Evolutionary conservation across 92 coral and sea anemone genomes (phyloP).

Genomic region (Zoanthus solanderi): DNA sequence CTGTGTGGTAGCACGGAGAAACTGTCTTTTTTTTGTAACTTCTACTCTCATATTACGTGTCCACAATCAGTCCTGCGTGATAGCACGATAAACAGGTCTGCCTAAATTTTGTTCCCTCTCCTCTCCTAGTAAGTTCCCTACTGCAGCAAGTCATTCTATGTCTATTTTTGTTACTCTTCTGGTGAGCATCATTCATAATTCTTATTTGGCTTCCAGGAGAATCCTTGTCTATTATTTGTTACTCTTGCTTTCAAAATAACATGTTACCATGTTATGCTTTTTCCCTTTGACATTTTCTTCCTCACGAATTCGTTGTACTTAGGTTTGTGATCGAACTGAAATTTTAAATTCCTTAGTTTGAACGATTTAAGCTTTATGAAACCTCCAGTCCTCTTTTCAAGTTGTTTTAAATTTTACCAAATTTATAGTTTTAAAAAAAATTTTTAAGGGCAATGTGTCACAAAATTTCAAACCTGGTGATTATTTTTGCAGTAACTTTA

Average conservation of each 20-base stretch:
- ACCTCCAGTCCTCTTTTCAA: too few species aligned
- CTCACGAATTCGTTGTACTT: too few species aligned
- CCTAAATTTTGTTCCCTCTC: constrained; percentile 80
- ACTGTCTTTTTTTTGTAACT: not conserved
- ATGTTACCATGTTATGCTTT: too few species aligned
- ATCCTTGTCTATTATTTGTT: constrained; percentile 75
- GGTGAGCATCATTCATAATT: constrained; percentile 46
- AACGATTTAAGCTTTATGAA: too few species aligned
- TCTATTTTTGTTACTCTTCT: not conserved
- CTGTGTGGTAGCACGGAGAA: constrained; percentile 69
- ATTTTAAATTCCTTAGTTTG: too few species aligned
- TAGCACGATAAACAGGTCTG: constrained; percentile 67
- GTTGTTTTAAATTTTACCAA: too few species aligned
- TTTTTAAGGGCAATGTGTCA: too few species aligned
- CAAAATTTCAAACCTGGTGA: too few species aligned
- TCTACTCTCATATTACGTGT: not conserved
- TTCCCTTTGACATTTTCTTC: too few species aligned
- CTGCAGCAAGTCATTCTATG: not conserved
- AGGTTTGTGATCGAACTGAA: too few species aligned
- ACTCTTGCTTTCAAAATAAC: constrained; percentile 82
- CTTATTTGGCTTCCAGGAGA: constrained; percentile 82
- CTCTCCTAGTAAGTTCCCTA: constrained; percentile 62
- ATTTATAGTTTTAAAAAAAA: too few species aligned
- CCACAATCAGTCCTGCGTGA: constrained; percentile 50
- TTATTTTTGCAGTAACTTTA: too few species aligned